phyloP scores from a whole-genome alignment of 2,888 invertebrate genomes.

The Caenorhabditis sp. region DNA sequence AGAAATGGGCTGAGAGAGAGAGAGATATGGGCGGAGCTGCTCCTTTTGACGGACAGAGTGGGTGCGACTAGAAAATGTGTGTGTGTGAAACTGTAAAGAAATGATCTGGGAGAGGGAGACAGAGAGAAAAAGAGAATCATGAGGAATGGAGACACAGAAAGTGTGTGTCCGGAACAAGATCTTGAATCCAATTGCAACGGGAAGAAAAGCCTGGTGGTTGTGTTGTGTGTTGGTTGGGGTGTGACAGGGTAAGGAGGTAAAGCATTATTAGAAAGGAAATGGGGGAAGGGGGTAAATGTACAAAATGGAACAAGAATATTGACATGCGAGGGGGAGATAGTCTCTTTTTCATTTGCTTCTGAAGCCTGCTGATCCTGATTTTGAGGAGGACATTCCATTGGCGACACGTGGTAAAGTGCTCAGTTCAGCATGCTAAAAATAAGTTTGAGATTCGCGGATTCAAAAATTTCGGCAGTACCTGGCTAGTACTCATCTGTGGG shows the following conservation, averaged over 20 bases:
- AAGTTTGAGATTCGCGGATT: neutral
- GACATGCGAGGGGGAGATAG: conserved; percentile 9
- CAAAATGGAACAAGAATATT: conserved; percentile 54
- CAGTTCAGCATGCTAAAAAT: conserved; percentile 38
- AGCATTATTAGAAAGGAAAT: conserved; percentile 52
- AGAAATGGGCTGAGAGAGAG: conserved; percentile 14
- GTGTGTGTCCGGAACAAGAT: conserved; percentile 25
- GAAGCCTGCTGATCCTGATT: conserved; percentile 40
- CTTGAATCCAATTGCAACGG: conserved; percentile 48
- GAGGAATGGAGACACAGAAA: conserved; percentile 6
- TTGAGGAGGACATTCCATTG: conserved; percentile 48
- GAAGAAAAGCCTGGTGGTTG: conserved; percentile 43
- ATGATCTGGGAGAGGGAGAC: neutral
- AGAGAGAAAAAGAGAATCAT: conserved; percentile 21
- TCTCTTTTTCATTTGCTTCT: conserved; percentile 26
- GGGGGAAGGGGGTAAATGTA: conserved; percentile 19
- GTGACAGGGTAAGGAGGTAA: conserved; percentile 39
- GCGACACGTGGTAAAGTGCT: conserved; percentile 17
- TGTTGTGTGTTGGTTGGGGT: conserved; percentile 10
- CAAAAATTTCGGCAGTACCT: neutral
- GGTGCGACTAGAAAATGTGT: conserved; percentile 14
- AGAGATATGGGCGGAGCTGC: conserved; percentile 23
- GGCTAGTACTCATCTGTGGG: conserved; percentile 41
- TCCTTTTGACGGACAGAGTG: conserved; percentile 2
- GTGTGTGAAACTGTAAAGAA: conserved; percentile 45